Percentiles rank a stretch among this genome's conserved stretches.
phyloP scores from a whole-genome alignment of 2,888 invertebrate species.

The Schizaphis graminum region DNA sequence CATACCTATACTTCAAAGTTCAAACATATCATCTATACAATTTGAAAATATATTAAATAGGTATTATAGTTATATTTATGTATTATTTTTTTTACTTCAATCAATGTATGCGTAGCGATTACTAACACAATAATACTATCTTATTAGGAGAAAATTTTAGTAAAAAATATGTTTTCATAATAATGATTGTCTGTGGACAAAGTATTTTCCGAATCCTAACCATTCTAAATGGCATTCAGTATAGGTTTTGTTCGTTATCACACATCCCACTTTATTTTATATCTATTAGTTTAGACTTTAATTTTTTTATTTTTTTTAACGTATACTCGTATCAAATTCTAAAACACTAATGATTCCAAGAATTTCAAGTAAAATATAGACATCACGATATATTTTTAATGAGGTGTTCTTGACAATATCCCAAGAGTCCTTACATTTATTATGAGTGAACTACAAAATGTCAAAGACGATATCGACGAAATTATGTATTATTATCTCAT shows the following conservation, averaged over 20 bases:
- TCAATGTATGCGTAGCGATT: not conserved
- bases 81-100: conserved; percentile 8
- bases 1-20: not conserved
- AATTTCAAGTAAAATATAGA: conserved; percentile 42
- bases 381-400: conserved; percentile 18
- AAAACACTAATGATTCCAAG: conserved; percentile 23
- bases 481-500: conserved; percentile 9
- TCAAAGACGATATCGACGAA: conserved; percentile 30
- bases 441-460: conserved; percentile 30
- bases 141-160: not conserved
- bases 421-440: conserved; percentile 47
- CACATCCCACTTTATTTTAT: conserved; percentile 25
- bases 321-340: not conserved
- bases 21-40: not conserved
- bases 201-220: not conserved
- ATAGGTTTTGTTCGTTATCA: conserved; percentile 17
- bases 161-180: conserved; percentile 13
- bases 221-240: not conserved
- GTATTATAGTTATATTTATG: not conserved
- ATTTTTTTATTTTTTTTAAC: not conserved
- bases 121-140: not conserved
- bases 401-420: conserved; percentile 8
- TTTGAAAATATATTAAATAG: not conserved
- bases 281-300: not conserved
- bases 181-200: not conserved